phyloP scores from a whole-genome alignment of 2,113 vertebrate genomes.

The Periophthalmus modestus region DNA sequence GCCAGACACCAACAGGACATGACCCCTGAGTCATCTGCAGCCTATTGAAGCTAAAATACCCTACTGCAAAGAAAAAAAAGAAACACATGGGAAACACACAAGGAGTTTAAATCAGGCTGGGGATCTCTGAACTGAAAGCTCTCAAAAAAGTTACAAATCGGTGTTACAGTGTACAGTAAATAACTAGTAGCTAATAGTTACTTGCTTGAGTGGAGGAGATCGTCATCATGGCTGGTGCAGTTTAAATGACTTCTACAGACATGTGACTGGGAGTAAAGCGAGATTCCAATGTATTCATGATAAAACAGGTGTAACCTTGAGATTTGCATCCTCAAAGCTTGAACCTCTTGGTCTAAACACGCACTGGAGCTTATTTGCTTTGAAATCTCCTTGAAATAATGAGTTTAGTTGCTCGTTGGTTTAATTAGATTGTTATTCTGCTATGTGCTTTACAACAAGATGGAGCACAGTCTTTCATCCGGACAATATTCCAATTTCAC shows the following conservation, averaged over 20 bases:
- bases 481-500: too few species aligned
- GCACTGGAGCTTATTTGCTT: slow-evolving; percentile 18
- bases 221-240: too few species aligned
- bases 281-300: slow-evolving; percentile 53
- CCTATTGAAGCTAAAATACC: neutral
- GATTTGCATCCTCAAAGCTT: slow-evolving; percentile 57
- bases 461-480: neutral
- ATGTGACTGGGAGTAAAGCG: slow-evolving; percentile 11
- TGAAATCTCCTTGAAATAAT: slow-evolving; percentile 24
- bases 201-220: too few species aligned
- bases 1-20: neutral
- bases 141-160: too few species aligned
- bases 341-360: slow-evolving; percentile 48
- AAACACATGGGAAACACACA: neutral
- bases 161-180: too few species aligned
- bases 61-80: neutral
- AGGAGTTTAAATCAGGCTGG: too few species aligned
- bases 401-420: slow-evolving; percentile 9
- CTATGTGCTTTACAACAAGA: neutral
- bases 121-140: too few species aligned
- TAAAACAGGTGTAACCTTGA: slow-evolving; percentile 59
- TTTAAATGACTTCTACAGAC: slow-evolving; percentile 36
- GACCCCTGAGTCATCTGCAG: neutral
- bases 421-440: neutral
- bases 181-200: too few species aligned